These are phyloP conservation scores for Psix sp. DNA, from an alignment of 1,140 invertebrate genomes.

Conservation along the genomic window DNA sequence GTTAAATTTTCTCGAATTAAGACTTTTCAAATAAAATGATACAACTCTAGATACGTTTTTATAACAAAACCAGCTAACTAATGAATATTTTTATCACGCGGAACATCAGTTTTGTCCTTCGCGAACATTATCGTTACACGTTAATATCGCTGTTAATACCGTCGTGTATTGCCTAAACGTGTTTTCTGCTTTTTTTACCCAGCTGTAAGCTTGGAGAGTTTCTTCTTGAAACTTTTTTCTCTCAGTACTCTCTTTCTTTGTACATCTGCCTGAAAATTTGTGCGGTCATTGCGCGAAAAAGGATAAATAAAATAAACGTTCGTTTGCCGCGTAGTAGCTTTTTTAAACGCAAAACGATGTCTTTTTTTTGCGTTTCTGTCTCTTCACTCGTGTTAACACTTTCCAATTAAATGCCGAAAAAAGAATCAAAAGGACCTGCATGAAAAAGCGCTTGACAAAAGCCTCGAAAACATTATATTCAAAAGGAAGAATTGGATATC, in stretches of 20 bases:
- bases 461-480: slow-evolving; percentile 26
- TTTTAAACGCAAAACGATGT: slow-evolving; percentile 39
- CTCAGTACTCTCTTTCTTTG: slow-evolving; percentile 37
- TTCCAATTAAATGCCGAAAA: slow-evolving; percentile 50
- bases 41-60: too few relatives aligned
- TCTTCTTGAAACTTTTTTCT: slow-evolving; percentile 48
- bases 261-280: slow-evolving; percentile 39
- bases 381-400: slow-evolving; percentile 52
- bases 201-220: slow-evolving; percentile 37
- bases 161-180: slow-evolving; percentile 52
- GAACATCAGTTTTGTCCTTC: too few relatives aligned
- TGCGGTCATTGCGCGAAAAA: slow-evolving; percentile 31
- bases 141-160: slow-evolving; percentile 60
- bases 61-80: neutral
- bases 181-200: slow-evolving; percentile 43
- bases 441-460: slow-evolving; percentile 24
- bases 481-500: slow-evolving; percentile 22
- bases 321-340: slow-evolving; percentile 29
- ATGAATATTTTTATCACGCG: too few relatives aligned
- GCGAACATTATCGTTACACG: slow-evolving; percentile 53
- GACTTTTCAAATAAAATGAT: too few relatives aligned
- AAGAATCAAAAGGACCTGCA: slow-evolving; percentile 21
- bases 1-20: too few relatives aligned
- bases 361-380: slow-evolving; percentile 47
- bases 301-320: slow-evolving; percentile 37